A percentile compares a stretch with the other conserved stretches of the same genome.
Evolutionary conservation across 2,888 invertebrate species (phyloP).

Genomic region (Nephrotoma guestfalica): DNA sequence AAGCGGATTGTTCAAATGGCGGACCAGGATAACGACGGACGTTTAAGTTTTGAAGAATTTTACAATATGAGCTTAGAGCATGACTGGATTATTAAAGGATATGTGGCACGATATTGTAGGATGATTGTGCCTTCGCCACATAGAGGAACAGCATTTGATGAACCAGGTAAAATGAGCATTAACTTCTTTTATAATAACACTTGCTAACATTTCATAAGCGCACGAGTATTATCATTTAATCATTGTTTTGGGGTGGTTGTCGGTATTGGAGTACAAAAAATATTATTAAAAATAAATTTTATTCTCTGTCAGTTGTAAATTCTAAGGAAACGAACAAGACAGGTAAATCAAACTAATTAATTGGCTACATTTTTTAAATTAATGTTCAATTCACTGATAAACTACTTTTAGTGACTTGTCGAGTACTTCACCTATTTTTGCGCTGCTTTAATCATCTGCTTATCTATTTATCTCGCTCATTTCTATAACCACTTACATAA

Average conservation of each 20-base stretch:
- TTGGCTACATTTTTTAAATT: neutral
- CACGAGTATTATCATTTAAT: neutral
- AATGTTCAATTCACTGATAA: neutral
- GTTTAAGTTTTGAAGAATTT: conserved; percentile 53
- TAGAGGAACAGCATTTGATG: conserved; percentile 22
- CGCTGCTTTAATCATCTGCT: too few relatives aligned
- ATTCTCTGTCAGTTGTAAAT: neutral
- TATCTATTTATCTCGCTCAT: too few relatives aligned
- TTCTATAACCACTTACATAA: too few relatives aligned
- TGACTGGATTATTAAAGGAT: conserved; percentile 32
- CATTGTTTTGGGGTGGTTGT: neutral
- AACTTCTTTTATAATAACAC: neutral
- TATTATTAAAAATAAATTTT: neutral
- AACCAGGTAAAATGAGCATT: conserved; percentile 20
- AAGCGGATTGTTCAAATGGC: neutral
- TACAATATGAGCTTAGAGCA: conserved; percentile 42
- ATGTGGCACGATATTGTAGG: conserved; percentile 26
- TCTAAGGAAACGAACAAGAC: neutral
- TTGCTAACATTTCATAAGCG: neutral
- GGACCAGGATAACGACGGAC: conserved; percentile 33
- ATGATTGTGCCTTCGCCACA: conserved; percentile 27
- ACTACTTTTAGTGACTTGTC: neutral
- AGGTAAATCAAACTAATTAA: neutral
- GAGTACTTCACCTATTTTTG: neutral
- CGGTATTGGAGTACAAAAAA: neutral